A percentile compares a stretch with the other conserved stretches of the same genome.
phyloP scores from a whole-genome alignment of 2,888 invertebrate genomes.

The Drosophila flavopinicola region DNA sequence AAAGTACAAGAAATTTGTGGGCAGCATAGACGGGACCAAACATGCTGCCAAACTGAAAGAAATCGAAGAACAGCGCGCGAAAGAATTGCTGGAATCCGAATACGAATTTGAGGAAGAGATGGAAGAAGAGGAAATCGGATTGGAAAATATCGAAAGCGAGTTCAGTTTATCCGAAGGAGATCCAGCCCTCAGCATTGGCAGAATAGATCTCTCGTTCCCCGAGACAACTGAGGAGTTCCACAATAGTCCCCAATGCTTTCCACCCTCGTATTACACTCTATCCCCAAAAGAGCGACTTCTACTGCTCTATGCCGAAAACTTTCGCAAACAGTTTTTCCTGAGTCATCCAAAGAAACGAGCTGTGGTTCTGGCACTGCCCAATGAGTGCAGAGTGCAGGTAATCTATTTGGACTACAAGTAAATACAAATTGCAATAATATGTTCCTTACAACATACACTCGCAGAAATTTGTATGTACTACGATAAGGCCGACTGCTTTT shows the following conservation, averaged over 20 bases:
- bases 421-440: neutral
- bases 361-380: conserved; percentile 89
- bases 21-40: conserved; percentile 50
- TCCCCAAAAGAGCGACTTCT: conserved; percentile 89
- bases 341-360: conserved; percentile 87
- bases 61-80: conserved; percentile 44
- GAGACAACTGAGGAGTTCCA: conserved; percentile 73
- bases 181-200: conserved; percentile 65
- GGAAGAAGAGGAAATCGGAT: conserved; percentile 42
- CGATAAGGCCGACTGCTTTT: conserved; percentile 91
- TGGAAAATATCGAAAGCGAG: conserved; percentile 33
- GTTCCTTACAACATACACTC: neutral
- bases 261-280: conserved; percentile 88
- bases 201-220: conserved; percentile 82
- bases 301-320: conserved; percentile 91
- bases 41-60: conserved; percentile 64
- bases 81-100: conserved; percentile 11
- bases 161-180: conserved; percentile 68
- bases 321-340: conserved; percentile 88
- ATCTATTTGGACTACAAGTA: neutral
- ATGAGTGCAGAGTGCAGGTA: conserved; percentile 92
- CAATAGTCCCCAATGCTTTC: conserved; percentile 86
- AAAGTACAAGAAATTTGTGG: conserved; percentile 45
- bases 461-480: conserved; percentile 95
- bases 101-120: conserved; percentile 39